Conservation (phyloP, 2,113 vertebrate species). For the Cheirogaleus medius region DNA sequence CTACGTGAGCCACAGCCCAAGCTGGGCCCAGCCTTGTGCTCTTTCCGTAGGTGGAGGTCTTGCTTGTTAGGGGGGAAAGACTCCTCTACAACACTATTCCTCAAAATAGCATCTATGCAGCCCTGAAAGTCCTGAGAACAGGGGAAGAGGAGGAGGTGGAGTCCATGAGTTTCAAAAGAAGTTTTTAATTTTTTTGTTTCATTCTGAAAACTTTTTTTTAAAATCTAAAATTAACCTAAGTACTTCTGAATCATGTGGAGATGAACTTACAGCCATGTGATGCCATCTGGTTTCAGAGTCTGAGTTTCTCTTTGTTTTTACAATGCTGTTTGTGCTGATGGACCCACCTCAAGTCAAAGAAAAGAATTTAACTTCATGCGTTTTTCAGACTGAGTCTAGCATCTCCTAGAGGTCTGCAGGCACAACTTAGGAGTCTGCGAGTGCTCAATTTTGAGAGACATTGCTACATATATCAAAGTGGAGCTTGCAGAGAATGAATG, state of each 20-base stretch:
- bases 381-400: background rate
- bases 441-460: background rate
- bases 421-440: background rate
- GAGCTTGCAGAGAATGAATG: background rate
- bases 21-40: background rate
- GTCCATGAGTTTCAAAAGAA: background rate
- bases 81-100: background rate
- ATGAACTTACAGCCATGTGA: background rate
- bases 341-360: background rate
- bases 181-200: slow-evolving; percentile 14
- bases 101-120: background rate
- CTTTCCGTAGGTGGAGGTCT: background rate
- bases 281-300: background rate
- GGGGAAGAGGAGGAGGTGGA: background rate
- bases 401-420: background rate
- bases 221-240: background rate
- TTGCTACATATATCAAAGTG: background rate
- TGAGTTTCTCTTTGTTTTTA: background rate
- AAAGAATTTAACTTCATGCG: background rate
- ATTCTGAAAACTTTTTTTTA: background rate
- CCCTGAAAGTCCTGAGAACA: background rate
- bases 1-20: background rate
- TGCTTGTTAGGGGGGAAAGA: background rate
- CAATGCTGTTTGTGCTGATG: background rate
- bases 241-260: background rate